phyloP scores from a whole-genome alignment of 2,888 invertebrate genomes.

The Eutolmus rufibarbis region DNA sequence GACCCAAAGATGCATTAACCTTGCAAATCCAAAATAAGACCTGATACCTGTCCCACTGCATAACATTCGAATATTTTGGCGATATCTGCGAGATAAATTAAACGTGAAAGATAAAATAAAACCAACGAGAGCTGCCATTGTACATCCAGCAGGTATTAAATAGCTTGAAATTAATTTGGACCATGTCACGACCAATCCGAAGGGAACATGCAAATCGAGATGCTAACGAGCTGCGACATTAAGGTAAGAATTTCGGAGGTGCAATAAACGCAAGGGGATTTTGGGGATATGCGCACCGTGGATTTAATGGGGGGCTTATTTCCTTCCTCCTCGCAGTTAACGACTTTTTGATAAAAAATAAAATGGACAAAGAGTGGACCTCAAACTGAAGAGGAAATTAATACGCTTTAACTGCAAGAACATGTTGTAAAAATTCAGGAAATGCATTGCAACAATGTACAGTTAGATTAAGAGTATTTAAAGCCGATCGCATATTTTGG shows the following conservation, averaged over 20 bases:
- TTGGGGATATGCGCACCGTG: background rate
- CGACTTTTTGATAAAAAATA: background rate
- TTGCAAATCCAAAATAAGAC: background rate
- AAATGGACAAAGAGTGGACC: background rate
- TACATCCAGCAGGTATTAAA: background rate
- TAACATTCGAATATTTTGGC: background rate
- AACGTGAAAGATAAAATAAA: background rate
- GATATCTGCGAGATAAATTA: background rate
- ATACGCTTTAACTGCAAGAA: background rate
- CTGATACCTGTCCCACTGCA: background rate
- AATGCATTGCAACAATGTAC: background rate
- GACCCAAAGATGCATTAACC: constrained; percentile 10
- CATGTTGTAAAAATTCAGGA: background rate
- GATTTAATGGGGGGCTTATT: background rate
- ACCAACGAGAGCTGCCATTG: background rate
- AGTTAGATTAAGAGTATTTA: constrained; percentile 30
- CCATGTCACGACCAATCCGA: background rate
- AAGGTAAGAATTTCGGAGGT: background rate
- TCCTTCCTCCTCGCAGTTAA: background rate
- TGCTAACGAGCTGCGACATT: background rate
- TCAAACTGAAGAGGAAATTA: background rate
- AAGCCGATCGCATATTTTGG: background rate
- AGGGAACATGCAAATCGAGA: background rate
- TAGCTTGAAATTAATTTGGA: background rate
- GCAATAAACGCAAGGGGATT: background rate